Percentiles rank a stretch among this genome's conserved stretches.
Evolutionary conservation across 1,140 invertebrate genomes (phyloP).

Genomic region (Hormaphis cornu): DNA sequence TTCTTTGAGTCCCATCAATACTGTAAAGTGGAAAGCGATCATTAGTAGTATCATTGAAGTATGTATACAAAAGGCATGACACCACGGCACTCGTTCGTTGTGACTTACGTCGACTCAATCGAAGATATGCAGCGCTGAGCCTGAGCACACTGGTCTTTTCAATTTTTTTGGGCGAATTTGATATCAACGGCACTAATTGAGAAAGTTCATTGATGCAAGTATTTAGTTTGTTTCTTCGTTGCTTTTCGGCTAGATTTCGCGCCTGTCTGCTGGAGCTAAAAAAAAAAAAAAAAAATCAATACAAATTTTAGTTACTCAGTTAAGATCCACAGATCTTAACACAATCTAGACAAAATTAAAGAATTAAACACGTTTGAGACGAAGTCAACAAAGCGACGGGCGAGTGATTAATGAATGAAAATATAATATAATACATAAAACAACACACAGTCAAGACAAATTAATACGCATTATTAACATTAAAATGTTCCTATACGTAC

Average conservation of each 20-base stretch:
- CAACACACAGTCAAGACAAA: too few relatives aligned
- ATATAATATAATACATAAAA: too few relatives aligned
- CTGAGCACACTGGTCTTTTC: slow-evolving; percentile 84
- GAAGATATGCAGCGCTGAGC: slow-evolving; percentile 66
- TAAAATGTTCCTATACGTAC: too few relatives aligned
- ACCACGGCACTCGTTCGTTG: slow-evolving; percentile 1
- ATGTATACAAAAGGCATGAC: neutral
- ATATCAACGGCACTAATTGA: slow-evolving; percentile 68
- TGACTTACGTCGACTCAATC: slow-evolving; percentile 54
- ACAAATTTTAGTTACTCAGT: too few relatives aligned
- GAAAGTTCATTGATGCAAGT: slow-evolving; percentile 73
- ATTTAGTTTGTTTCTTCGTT: slow-evolving; percentile 79
- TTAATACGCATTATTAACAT: too few relatives aligned
- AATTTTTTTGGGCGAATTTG: slow-evolving; percentile 64
- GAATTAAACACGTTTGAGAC: too few relatives aligned
- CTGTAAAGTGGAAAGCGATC: neutral
- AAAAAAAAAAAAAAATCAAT: slow-evolving; percentile 39
- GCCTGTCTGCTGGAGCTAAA: slow-evolving; percentile 63
- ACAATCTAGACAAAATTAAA: too few relatives aligned
- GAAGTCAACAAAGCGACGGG: too few relatives aligned
- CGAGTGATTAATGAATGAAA: too few relatives aligned
- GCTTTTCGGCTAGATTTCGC: slow-evolving; percentile 77
- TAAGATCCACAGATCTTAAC: too few relatives aligned
- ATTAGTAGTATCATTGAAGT: neutral
- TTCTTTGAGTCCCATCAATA: slow-evolving; percentile 26